Evolutionary conservation across 2,113 vertebrate species (phyloP).

Genomic region (Sigmodon hispidus): DNA sequence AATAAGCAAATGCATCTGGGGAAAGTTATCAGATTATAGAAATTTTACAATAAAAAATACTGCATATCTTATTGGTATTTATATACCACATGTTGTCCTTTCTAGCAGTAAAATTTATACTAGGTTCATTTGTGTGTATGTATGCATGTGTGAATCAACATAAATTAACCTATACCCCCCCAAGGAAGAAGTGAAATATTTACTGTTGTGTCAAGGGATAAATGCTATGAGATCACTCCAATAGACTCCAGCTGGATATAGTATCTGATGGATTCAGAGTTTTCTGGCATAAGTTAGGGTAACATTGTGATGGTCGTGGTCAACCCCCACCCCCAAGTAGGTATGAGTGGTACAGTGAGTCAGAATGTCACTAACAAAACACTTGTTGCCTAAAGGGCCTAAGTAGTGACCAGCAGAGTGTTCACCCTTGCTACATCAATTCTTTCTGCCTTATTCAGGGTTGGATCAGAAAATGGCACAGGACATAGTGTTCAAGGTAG

Average conservation of each 20-base stretch:
- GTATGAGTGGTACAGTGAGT: not conserved
- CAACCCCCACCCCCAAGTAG: not conserved
- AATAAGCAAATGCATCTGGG: constrained; percentile 25
- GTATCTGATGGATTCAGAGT: not conserved
- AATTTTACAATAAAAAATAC: not conserved
- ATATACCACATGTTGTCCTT: not conserved
- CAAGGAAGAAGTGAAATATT: not conserved
- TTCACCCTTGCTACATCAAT: not conserved
- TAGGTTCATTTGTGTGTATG: not conserved
- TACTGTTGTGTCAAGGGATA: not conserved
- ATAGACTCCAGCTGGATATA: not conserved
- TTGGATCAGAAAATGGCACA: not conserved
- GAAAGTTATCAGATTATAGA: not conserved
- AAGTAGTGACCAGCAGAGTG: not conserved
- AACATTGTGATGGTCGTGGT: not conserved
- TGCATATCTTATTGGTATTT: not conserved
- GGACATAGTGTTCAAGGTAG: not conserved
- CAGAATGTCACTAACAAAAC: not conserved
- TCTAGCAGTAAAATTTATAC: not conserved
- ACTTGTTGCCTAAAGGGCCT: not conserved
- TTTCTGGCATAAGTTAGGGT: not conserved
- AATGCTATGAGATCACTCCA: not conserved
- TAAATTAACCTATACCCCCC: not conserved
- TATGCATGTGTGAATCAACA: too few relatives aligned
- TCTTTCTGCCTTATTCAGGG: not conserved